Conservation (phyloP, 1,140 invertebrate genomes). For the Cyphomyrmex costatus region DNA sequence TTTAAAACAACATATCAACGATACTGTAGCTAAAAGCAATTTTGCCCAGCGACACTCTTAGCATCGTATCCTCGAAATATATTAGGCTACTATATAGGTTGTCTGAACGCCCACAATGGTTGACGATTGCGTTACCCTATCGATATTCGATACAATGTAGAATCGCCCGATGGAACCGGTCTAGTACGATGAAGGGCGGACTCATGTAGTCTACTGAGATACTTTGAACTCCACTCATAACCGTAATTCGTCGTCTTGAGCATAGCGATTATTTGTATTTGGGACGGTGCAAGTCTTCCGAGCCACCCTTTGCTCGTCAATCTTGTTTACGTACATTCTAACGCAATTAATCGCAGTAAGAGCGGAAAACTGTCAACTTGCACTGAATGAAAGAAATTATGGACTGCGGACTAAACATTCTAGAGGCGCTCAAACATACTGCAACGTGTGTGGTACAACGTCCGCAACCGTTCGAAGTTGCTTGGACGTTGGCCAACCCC, state of each 20-base stretch:
- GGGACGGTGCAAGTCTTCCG: neutral
- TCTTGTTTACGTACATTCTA: constrained; percentile 66
- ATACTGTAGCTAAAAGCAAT: constrained; percentile 42
- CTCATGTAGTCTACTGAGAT: neutral
- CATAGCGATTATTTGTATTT: constrained; percentile 71
- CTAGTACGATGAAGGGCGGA: constrained; percentile 49
- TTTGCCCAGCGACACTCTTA: constrained; percentile 45
- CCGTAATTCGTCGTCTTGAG: constrained; percentile 68
- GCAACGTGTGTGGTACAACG: constrained; percentile 72
- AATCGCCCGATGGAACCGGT: constrained; percentile 51
- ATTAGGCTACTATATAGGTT: constrained; percentile 52
- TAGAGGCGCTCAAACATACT: constrained; percentile 76
- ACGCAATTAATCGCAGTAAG: constrained; percentile 77
- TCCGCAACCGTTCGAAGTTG: constrained; percentile 82
- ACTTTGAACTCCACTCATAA: constrained; percentile 48
- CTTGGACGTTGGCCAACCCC: constrained; percentile 82
- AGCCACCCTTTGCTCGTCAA: constrained; percentile 37
- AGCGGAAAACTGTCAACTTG: constrained; percentile 37
- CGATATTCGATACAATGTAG: constrained; percentile 73
- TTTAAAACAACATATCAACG: constrained; percentile 43
- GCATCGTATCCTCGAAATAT: constrained; percentile 53
- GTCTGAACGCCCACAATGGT: constrained; percentile 60
- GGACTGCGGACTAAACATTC: constrained; percentile 74
- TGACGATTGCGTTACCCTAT: constrained; percentile 65
- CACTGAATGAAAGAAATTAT: constrained; percentile 42